phyloP scores from a whole-genome alignment of 2,797 vertebrate genomes.

The Cheirogaleus major region DNA sequence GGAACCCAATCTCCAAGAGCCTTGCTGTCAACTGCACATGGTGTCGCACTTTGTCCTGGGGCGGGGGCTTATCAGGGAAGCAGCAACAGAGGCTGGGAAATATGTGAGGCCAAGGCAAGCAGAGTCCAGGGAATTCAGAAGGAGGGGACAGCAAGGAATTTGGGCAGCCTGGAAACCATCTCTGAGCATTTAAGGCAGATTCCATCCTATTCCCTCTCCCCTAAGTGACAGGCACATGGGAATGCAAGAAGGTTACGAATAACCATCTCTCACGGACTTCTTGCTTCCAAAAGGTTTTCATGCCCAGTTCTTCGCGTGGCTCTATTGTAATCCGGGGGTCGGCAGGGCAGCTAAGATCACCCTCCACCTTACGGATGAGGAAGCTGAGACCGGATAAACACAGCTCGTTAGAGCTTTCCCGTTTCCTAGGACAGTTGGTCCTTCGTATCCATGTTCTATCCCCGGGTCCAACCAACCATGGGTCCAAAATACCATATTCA shows the following conservation, averaged over 20 bases:
- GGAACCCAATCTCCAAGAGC: not conserved
- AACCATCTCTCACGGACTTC: not conserved
- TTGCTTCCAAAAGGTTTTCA: not conserved
- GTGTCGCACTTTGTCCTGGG: not conserved
- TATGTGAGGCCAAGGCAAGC: not conserved
- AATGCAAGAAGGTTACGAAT: not conserved
- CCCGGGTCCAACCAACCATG: not conserved
- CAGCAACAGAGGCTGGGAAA: not conserved
- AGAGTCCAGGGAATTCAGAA: not conserved
- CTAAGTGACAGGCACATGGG: not conserved
- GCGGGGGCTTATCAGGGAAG: not conserved
- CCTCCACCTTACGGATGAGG: not conserved
- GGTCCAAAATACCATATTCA: not conserved
- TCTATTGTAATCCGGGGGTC: not conserved
- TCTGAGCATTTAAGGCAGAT: not conserved
- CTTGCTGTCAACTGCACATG: not conserved
- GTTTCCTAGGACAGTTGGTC: not conserved
- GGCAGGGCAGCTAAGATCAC: not conserved
- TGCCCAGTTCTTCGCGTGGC: not conserved
- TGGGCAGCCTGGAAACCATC: not conserved
- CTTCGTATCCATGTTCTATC: not conserved
- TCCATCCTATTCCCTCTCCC: not conserved
- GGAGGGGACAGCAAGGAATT: not conserved
- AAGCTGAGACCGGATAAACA: not conserved
- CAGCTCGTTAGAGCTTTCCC: not conserved